Evolutionary conservation across 1,140 invertebrate species (phyloP), one percentile per base, ranked within the genome.

Genomic region (Penaeus indicus): DNA sequence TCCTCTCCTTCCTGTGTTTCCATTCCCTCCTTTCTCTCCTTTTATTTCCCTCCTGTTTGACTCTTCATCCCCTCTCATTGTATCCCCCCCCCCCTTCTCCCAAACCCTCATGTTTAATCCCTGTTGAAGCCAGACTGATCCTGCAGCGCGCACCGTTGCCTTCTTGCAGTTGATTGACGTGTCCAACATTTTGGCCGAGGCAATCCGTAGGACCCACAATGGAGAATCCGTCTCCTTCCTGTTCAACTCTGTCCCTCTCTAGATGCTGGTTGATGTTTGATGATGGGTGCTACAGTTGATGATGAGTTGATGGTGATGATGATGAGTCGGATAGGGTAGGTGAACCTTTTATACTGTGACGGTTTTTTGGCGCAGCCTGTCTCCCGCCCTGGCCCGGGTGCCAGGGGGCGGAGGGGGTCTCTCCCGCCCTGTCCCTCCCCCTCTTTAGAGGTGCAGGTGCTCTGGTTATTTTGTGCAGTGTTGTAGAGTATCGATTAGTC

Each of bases 101-200:
- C 38, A 42, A 42, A 54, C 54, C 54, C 54, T 16, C 54, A 54
- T 54, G 54, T 54, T 10, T 54, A 54, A 54, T 11, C 54, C 54
- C 54, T 11, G 54, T 16, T 54, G 54, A 54, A 54, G 54, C 54
- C 54, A 13, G 54, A 54, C 42, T 82, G 54, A 82, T 85, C 27
- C 25, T 75, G 84, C 60, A 27, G 47, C 27, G 38, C n/a, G 27
- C 8, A n/a, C 32, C 75, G 38, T 85, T 78, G 84, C 25, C n/a
- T 75, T 63, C 42, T 91, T 91, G 19, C 83, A 90, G 86, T 67
- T 90, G 62, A 90, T 91, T 67, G 83, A 90, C 54, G 89, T 91
- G 75, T 91, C 90, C 63, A 89, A 91, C 85, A 91, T 91, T 77
- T 87, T 91, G 72, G 91, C 85, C 27, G 90, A 90, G 54, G 85